Percentiles rank a stretch among this genome's conserved stretches.
These are phyloP conservation scores for Tigriopus californicus DNA, from an alignment of 2,888 invertebrate species.

Conservation along the genomic window DNA sequence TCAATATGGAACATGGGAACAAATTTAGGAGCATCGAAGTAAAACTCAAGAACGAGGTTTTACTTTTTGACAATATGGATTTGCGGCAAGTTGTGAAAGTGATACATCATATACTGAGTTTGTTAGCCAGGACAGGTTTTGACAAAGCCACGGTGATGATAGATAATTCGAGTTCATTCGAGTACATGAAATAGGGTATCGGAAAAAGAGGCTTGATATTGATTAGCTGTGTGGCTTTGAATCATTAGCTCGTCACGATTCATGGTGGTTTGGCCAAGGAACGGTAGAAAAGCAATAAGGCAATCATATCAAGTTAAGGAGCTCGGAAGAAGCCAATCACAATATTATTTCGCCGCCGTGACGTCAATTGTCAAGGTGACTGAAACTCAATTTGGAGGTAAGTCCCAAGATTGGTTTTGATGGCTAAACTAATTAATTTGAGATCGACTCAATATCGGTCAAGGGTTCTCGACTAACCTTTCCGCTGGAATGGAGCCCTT, in stretches of 20 bases:
- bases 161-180: neutral
- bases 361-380: too few species aligned
- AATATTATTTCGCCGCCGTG: neutral
- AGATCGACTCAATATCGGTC: too few species aligned
- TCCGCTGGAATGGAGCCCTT: constrained; percentile 52
- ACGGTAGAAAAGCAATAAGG: neutral
- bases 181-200: too few species aligned
- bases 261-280: neutral
- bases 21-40: neutral
- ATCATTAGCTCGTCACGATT: neutral
- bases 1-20: too few species aligned
- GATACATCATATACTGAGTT: neutral
- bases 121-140: neutral
- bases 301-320: neutral
- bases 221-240: neutral
- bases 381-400: too few species aligned
- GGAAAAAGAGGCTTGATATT: too few species aligned
- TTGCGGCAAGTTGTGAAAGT: too few species aligned
- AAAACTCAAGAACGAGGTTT: neutral
- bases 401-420: too few species aligned
- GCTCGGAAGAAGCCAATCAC: neutral
- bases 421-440: too few species aligned
- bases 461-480: constrained; percentile 33
- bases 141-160: too few species aligned
- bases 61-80: too few species aligned